A percentile compares a stretch with the other conserved stretches of the same genome.
Evolutionary conservation across 2,888 invertebrate genomes (phyloP).

Genomic region (Atethmia centrago): DNA sequence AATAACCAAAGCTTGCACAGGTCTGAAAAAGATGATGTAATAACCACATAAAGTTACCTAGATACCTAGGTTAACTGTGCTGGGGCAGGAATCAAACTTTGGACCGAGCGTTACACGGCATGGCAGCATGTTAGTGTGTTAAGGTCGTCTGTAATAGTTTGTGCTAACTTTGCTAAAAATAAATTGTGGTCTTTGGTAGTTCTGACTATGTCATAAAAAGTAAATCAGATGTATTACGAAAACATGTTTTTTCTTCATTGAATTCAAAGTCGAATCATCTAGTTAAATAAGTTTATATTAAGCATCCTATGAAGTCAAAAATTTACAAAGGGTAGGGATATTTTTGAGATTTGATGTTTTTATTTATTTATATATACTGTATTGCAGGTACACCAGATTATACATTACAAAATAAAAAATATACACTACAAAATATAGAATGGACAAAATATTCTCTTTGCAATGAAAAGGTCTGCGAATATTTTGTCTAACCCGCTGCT

Average conservation of each 20-base stretch:
- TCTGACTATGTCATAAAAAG: not conserved
- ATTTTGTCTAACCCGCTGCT: not conserved
- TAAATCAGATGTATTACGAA: not conserved
- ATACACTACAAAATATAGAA: too few relatives aligned
- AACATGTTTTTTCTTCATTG: not conserved
- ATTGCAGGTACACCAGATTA: too few relatives aligned
- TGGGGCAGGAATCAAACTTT: constrained; percentile 55
- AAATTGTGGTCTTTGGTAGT: constrained; percentile 11
- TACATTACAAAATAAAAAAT: too few relatives aligned
- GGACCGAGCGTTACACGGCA: constrained; percentile 40
- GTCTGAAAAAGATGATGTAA: constrained; percentile 53
- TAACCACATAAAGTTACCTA: constrained; percentile 20
- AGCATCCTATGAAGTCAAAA: not conserved
- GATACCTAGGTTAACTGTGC: constrained; percentile 15
- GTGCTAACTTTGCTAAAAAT: constrained; percentile 16
- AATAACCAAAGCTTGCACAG: not conserved
- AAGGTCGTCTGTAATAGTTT: constrained; percentile 13
- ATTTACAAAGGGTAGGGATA: not conserved
- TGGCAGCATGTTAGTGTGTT: constrained; percentile 30
- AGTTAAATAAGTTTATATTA: not conserved
- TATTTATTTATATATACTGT: too few relatives aligned
- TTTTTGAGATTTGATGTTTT: too few relatives aligned
- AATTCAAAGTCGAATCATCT: not conserved
- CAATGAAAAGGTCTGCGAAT: not conserved
- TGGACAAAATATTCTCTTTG: too few relatives aligned